Evolutionary conservation across 2,797 vertebrate genomes (phyloP).

Genomic region (Sebastes umbrosus): DNA sequence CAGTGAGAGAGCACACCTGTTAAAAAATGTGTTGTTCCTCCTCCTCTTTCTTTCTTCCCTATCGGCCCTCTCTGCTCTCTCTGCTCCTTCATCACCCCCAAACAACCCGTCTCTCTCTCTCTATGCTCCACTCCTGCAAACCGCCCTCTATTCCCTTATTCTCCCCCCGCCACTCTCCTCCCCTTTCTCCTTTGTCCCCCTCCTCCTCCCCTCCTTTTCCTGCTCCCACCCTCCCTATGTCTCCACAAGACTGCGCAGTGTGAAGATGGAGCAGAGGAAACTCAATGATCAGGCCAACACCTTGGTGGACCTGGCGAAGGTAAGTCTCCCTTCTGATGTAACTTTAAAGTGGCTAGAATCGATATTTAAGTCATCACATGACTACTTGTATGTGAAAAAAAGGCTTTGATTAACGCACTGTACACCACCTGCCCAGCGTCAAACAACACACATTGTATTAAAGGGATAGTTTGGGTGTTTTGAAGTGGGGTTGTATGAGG

Average conservation of each 20-base stretch:
- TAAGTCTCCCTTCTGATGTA: conserved; percentile 26
- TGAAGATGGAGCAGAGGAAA: conserved; percentile 96
- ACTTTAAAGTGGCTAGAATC: not conserved
- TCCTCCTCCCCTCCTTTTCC: conserved; percentile 25
- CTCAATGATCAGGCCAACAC: conserved; percentile 95
- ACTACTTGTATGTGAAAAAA: not conserved
- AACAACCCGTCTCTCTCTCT: conserved; percentile 48
- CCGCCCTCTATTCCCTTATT: conserved; percentile 2
- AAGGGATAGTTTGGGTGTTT: not conserved
- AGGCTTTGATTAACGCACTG: not conserved
- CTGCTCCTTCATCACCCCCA: conserved; percentile 40
- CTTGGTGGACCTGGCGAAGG: conserved; percentile 93
- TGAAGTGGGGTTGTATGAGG: not conserved
- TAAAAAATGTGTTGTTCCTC: conserved; percentile 64
- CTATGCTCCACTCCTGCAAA: conserved; percentile 26
- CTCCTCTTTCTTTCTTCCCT: conserved; percentile 52
- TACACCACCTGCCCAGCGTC: not conserved
- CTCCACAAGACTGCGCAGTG: conserved; percentile 86
- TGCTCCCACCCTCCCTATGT: conserved; percentile 19
- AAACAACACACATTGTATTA: not conserved
- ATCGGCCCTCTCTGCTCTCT: conserved; percentile 45
- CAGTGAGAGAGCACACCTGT: conserved; percentile 61
- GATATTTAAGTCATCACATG: not conserved
- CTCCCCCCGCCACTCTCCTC: not conserved
- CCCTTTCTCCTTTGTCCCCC: conserved; percentile 10